Evolutionary conservation across 2,888 invertebrate species (phyloP).

Genomic region (Cremastobaeus sp.): DNA sequence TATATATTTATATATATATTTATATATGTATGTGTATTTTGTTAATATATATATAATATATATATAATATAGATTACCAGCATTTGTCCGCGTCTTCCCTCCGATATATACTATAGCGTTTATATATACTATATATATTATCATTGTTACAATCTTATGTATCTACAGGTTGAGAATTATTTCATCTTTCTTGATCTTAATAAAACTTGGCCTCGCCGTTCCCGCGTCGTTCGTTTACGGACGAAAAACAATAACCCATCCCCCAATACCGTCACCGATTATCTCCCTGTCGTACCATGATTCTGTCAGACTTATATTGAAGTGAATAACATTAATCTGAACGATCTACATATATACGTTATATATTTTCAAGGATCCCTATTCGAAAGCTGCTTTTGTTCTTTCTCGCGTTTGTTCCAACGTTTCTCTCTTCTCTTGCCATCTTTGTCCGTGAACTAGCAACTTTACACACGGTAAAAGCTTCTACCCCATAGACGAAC

Average conservation of each 20-base stretch:
- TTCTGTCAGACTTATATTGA: constrained; percentile 72
- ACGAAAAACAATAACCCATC: constrained; percentile 40
- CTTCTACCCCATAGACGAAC: constrained; percentile 45
- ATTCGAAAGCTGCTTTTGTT: constrained; percentile 47
- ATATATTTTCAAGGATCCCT: constrained; percentile 56
- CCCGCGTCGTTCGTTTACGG: constrained; percentile 36
- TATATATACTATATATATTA: constrained; percentile 59
- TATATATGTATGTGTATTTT: constrained; percentile 12
- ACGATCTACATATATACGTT: constrained; percentile 67
- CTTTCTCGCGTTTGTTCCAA: constrained; percentile 4
- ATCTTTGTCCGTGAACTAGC: constrained; percentile 40
- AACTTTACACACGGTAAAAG: constrained; percentile 44
- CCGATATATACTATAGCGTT: constrained; percentile 39
- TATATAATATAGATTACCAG: constrained; percentile 60
- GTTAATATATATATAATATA: constrained; percentile 24
- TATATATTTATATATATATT: constrained; percentile 36
- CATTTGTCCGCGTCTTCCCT: constrained; percentile 49
- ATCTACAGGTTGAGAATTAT: constrained; percentile 69
- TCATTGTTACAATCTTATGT: constrained; percentile 65
- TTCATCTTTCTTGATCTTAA: constrained; percentile 62
- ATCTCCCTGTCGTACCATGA: constrained; percentile 57
- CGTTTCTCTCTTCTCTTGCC: constrained; percentile 10
- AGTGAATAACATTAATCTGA: constrained; percentile 72
- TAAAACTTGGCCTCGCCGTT: constrained; percentile 57
- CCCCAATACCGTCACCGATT: constrained; percentile 42